These are phyloP conservation scores for Seriola aureovittata DNA, from an alignment of 2,113 vertebrate species.

Conservation along the genomic window DNA sequence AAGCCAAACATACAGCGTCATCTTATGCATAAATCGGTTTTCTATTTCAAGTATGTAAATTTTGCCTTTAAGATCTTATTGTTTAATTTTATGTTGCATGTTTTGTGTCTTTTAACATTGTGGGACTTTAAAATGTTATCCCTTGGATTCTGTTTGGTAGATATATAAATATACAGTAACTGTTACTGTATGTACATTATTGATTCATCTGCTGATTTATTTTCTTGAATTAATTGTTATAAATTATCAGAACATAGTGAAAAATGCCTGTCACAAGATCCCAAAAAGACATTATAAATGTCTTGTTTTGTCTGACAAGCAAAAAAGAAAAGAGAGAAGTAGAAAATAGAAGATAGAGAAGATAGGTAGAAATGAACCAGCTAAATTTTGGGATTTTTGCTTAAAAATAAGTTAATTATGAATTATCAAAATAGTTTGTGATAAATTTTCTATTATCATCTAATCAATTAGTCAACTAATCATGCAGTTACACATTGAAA, in stretches of 20 bases:
- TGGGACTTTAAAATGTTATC: neutral
- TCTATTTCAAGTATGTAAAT: neutral
- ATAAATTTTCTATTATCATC: neutral
- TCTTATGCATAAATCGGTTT: neutral
- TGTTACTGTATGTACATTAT: neutral
- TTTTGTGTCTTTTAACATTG: neutral
- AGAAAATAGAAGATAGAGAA: no score
- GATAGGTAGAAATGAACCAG: no score
- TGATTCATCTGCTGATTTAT: neutral
- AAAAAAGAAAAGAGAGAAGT: no score
- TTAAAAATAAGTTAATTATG: no score
- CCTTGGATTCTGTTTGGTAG: neutral
- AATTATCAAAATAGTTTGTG: neutral
- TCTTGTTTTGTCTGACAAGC: no score
- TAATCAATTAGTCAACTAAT: neutral
- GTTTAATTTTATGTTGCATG: neutral
- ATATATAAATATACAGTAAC: neutral
- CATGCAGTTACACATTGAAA: neutral
- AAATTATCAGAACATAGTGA: neutral
- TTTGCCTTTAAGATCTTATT: neutral
- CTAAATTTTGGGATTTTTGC: no score
- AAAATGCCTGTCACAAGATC: neutral
- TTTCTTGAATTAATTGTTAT: no score
- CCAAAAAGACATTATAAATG: no score
- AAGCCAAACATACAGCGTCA: neutral